Base-by-base conservation (phyloP, 2,797 vertebrate species). In the Heliangelus exortis region DNA sequence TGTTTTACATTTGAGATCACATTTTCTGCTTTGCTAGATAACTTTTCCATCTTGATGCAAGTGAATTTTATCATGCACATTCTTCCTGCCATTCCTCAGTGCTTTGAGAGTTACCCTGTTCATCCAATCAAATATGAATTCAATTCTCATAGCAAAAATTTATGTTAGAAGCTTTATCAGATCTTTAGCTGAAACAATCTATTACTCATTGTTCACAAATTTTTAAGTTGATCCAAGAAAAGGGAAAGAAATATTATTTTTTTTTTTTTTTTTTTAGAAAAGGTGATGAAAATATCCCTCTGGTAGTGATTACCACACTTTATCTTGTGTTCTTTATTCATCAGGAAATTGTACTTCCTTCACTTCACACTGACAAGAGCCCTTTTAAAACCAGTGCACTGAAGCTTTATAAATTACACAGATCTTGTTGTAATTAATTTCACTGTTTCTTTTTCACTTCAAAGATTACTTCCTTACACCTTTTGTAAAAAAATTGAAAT, bases 261-360 rank as follows among this genome's bases (percentile, higher is more conserved):
- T 41, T 41, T 41, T 41, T 41, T 41, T 41, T 39, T 39, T 41
- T 41, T 41, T 41, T 41, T 41, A 41, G 39, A 62, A 88, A 36
- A 48, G 10, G 5, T 26, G 29, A 53, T 89, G 8, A 67, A 93
- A 90, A 95, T 74, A 82, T 73, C 39, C 92, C 67, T 96, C 75
- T 84, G 6, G 3, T 45, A 87, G 71, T 95, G 93, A 97, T 95
- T 97, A 90, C 78, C 57, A 95, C 41, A 74, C 36, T 96, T 96
- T 96, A 90, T 51, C 23, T 90, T 78, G 72, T 91, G 84, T 86
- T 96, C 81, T 34, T 69, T 93, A 22, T 23, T 81, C 78, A 76
- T 94, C 92, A 95, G 93, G 92, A 97, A 96, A 96, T 96, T 96
- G 83, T 93, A 93, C 78, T 96, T 97, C 92, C 91, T 97, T 97